Base-by-base conservation (phyloP, 53 echinoderm and acorn worm genomes). In the Echinometra lucunter region DNA sequence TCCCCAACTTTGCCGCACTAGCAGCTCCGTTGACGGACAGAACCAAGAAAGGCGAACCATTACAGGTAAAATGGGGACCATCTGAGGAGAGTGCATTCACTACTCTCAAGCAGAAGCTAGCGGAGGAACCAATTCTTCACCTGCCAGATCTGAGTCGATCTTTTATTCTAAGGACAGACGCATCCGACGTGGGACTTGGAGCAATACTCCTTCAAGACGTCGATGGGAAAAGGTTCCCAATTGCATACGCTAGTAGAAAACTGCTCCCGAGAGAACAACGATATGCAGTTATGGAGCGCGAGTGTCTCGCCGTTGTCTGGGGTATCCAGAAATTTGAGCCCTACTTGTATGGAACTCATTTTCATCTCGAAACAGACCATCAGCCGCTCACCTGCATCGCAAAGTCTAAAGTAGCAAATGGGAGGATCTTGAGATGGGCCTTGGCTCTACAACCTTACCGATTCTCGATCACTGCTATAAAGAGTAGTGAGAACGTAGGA, bases 1-100 rank as follows among this genome's bases (percentile, higher is more conserved):
- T 94, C 17, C 89, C 95, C 1, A 88, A 94, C 38, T 94, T 45
- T 37, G 89, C 95, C 30, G 95, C 89, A 30, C 66, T 94, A 53
- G 69, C 89, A 17, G 95, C 74, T 72, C 95, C 95, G 2, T 47
- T 94, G 30, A 94, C 95, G 1, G 40, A 90, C 63, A 78, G 19
- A 21, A 78, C 78, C 0, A 78, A 40, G 19, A 40, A 78, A 16
- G 42, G 78, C 16, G 78, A 78, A 40, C 42, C 78, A 6, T 3
- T 0, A 16, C 78, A 37, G 78, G 42, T 78, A 78, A 78, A 18
- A 40, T 78, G 78, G 78, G 78, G 28, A 28, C 0, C 30, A 4
- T 0, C 66, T n/a, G 66, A 66, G n/a, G 66, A 66, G n/a, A 66
- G 0, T n/a, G 66, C 66, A 28, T 67, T 67, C 8, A 67, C 28